Evolutionary conservation across 2,797 vertebrate species (phyloP).

Genomic region (Sardinella longiceps): DNA sequence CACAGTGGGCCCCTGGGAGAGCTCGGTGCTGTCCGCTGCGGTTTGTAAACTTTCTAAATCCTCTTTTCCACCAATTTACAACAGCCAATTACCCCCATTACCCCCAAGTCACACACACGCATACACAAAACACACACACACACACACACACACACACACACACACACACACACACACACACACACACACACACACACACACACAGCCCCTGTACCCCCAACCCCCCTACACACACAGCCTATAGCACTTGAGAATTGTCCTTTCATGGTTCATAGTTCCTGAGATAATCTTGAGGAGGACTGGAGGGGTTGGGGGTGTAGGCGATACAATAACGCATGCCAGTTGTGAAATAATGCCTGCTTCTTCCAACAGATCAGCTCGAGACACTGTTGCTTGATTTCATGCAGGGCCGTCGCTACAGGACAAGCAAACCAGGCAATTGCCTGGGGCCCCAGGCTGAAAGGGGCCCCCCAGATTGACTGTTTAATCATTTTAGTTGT

Average conservation of each 20-base stretch:
- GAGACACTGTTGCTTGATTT: too few relatives aligned
- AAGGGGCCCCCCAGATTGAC: too few relatives aligned
- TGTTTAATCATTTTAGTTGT: too few relatives aligned
- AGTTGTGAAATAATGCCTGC: not conserved
- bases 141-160: too few relatives aligned
- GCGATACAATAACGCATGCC: not conserved
- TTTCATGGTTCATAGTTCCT: not conserved
- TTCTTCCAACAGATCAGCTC: not conserved
- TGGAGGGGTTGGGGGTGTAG: not conserved
- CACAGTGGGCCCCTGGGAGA: not conserved
- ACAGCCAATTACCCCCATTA: not conserved
- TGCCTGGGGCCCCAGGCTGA: too few relatives aligned
- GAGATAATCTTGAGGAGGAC: not conserved
- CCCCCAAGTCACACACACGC: too few relatives aligned
- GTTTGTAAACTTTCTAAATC: conserved; percentile 19
- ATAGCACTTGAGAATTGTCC: not conserved
- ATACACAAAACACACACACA: too few relatives aligned
- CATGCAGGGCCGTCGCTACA: too few relatives aligned
- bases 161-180: too few relatives aligned
- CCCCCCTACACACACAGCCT: not conserved
- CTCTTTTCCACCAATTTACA: conserved; percentile 14
- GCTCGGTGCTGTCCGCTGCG: not conserved
- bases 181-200: too few relatives aligned
- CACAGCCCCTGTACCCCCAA: too few relatives aligned
- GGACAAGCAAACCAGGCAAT: too few relatives aligned